Evolutionary conservation across 2,797 vertebrate species (phyloP).

Genomic region (Sebastes hopkinsi): DNA sequence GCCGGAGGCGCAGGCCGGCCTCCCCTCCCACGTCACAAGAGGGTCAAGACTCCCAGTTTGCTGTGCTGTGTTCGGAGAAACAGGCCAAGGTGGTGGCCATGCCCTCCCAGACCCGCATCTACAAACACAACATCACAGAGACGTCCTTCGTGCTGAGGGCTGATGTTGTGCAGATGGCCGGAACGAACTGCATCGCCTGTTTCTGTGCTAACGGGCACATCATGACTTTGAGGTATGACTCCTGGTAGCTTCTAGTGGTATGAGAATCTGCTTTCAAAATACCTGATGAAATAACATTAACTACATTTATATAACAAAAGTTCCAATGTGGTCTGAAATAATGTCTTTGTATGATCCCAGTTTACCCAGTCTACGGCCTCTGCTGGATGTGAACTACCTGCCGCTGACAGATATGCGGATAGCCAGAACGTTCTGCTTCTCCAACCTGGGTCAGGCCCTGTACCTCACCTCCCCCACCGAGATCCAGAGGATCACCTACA

Average conservation of each 20-base stretch:
- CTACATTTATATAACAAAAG: neutral
- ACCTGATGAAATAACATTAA: neutral
- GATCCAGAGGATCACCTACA: slow-evolving; percentile 98
- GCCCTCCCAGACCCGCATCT: slow-evolving; percentile 91
- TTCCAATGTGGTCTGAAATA: neutral
- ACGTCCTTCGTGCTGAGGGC: slow-evolving; percentile 94
- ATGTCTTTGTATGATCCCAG: slow-evolving; percentile 69
- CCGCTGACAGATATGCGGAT: slow-evolving; percentile 99
- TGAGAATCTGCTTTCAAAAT: neutral
- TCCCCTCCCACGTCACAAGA: slow-evolving; percentile 92
- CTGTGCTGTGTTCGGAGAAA: slow-evolving; percentile 96
- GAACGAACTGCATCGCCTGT: slow-evolving; percentile 92
- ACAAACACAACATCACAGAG: slow-evolving; percentile 98
- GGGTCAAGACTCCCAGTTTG: slow-evolving; percentile 90
- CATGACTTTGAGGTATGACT: slow-evolving; percentile 94
- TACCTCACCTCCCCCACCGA: slow-evolving; percentile 97
- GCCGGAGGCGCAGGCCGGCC: slow-evolving; percentile 87
- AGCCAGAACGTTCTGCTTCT: slow-evolving; percentile 98
- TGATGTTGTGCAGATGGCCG: slow-evolving; percentile 90
- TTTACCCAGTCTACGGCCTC: slow-evolving; percentile 94
- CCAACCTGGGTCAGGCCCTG: slow-evolving; percentile 95
- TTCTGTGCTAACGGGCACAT: slow-evolving; percentile 99
- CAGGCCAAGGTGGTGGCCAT: slow-evolving; percentile 96
- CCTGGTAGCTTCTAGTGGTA: neutral
- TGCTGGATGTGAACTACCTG: slow-evolving; percentile 96